phyloP scores from a whole-genome alignment of 2,888 invertebrate species.

The Orthonychiurus folsomi region DNA sequence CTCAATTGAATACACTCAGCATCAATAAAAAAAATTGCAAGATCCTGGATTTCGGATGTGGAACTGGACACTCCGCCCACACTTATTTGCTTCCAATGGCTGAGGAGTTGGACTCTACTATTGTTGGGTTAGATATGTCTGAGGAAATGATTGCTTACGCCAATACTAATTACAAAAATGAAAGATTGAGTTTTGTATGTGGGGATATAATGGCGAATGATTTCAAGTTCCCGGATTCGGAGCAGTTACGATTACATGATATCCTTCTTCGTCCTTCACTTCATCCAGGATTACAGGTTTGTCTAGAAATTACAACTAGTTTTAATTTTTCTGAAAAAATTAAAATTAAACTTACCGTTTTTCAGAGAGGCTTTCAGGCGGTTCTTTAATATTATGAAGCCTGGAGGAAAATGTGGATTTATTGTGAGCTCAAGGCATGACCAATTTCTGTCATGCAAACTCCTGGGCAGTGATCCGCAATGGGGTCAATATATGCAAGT shows the following conservation, averaged over 20 bases:
- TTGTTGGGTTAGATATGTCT: conserved; percentile 9
- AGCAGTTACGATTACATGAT: background rate
- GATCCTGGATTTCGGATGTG: conserved; percentile 15
- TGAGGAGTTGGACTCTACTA: background rate
- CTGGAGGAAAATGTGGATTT: background rate
- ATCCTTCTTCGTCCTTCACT: background rate
- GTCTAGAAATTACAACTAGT: too few species aligned
- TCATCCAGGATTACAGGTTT: background rate
- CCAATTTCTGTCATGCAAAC: background rate
- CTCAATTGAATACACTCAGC: background rate
- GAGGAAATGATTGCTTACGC: conserved; percentile 5
- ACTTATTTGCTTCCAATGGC: conserved; percentile 4
- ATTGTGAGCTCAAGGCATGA: background rate
- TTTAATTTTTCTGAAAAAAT: too few species aligned
- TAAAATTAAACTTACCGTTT: too few species aligned
- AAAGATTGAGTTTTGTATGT: background rate
- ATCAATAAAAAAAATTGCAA: background rate
- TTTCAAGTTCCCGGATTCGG: background rate
- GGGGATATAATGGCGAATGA: conserved; percentile 6
- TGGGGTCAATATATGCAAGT: background rate
- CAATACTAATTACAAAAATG: background rate
- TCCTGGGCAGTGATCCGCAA: background rate
- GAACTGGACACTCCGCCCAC: background rate
- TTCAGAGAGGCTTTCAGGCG: background rate
- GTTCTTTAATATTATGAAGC: background rate